Conservation (phyloP, 1,140 invertebrate genomes). For the Rhyzopertha dominica region DNA sequence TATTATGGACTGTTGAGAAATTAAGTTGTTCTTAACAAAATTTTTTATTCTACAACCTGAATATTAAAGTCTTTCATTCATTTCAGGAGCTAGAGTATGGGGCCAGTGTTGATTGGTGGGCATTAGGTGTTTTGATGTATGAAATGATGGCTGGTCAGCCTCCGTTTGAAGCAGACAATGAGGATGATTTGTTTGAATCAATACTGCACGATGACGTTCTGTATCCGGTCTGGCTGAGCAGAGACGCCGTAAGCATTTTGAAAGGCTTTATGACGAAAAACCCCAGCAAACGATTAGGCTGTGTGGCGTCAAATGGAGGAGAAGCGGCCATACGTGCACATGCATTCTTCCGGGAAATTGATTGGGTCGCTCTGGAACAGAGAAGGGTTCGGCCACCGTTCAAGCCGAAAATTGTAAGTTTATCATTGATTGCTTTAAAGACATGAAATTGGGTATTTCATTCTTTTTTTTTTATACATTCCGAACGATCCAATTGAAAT, state of each 20-base stretch:
- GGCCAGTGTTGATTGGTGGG: constrained; percentile 98
- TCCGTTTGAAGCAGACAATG: constrained; percentile 98
- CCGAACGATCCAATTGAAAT: too few relatives aligned
- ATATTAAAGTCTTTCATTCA: constrained; percentile 41
- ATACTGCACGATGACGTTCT: constrained; percentile 98
- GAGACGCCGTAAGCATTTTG: constrained; percentile 94
- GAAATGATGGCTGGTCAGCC: constrained; percentile 99
- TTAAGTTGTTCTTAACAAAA: too few relatives aligned
- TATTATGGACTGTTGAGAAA: too few relatives aligned
- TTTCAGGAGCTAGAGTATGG: constrained; percentile 96
- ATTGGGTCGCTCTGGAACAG: constrained; percentile 91
- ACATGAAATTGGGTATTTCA: too few relatives aligned
- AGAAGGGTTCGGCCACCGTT: constrained; percentile 93
- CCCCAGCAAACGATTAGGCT: constrained; percentile 89
- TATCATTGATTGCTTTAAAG: too few relatives aligned
- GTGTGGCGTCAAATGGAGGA: constrained; percentile 66
- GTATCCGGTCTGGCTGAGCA: constrained; percentile 95
- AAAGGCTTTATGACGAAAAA: constrained; percentile 99
- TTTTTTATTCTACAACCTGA: too few relatives aligned
- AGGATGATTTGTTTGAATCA: constrained; percentile 98
- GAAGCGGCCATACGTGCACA: constrained; percentile 87
- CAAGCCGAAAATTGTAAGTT: constrained; percentile 94
- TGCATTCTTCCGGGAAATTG: constrained; percentile 94
- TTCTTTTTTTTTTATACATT: too few relatives aligned
- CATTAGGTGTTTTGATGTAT: constrained; percentile 97